Evolutionary conservation across 2,797 vertebrate species (phyloP), one percentile per base, ranked within the genome.

Genomic region (Lepilemur septentrionalis): DNA sequence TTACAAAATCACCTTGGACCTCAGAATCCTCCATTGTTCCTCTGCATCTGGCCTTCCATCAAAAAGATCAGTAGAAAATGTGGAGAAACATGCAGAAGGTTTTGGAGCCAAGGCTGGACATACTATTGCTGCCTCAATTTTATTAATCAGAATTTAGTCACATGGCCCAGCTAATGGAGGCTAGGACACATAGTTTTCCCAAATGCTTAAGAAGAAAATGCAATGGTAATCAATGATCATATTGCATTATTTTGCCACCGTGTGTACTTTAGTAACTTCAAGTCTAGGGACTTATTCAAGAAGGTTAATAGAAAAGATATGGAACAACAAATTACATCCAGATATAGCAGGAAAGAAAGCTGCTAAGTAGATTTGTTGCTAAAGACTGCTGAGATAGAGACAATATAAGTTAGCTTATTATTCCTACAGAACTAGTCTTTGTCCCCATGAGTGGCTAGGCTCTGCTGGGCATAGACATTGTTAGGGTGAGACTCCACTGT

Each of bases 221-320:
- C 92, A 85, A 48, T 95, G 35, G 88, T 93, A 35, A 57, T 89
- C 69, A 83, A 7, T 69, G 57, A 82, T 79, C 65, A 93, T 28
- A 17, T 25, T 73, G 25, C 61, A 43, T 70, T 96, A 22, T 89
- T 75, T 35, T 91, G 35, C 59, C 35, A 76, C 38, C 13, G 0
- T 81, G 15, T 95, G 2, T 92, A 57, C 55, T 87, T 95, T 73
- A 93, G 35, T 94, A 82, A 80, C 38, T 93, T 93, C 43, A 93
- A 65, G 89, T 89, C 95, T 92, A 97, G 80, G 75, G 17, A 75
- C 41, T 88, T 75, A 88, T 65, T 96, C 35, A 88, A 61, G 48
- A 94, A 88, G 12, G 9, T 61, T 95, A 78, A 67, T 81, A 46
- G 61, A 79, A 93, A 94, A 93, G 15, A 15, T 38, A 15, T 38